Evolutionary conservation across 37 sponge, comb jelly and placozoan genomes (phyloP), one percentile per base, ranked within the genome.

Genomic region (Ephydatia muelleri): DNA sequence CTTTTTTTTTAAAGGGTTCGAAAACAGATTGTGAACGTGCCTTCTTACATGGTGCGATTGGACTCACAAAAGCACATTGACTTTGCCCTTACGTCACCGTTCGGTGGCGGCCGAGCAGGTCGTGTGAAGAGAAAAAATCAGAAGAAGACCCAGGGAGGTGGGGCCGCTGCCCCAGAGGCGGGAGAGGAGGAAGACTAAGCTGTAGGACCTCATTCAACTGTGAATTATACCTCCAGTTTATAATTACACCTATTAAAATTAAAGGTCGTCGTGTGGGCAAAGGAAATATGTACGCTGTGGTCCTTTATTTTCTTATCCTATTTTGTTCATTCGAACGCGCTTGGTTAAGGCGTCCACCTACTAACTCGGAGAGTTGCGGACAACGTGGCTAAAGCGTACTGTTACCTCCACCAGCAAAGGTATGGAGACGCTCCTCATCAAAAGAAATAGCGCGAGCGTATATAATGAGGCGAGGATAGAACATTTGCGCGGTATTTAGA

Each of bases 11-110:
- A 31, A 39, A 93, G 99, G 77, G 99, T 99, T 38, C 87, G 99
- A 2, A 99, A 97, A 70, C 99, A 99, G 72, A 88, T 99, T 78
- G 99, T 99, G 35, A 97, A 97, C 76, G 94, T 99, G 23, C 99
- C 99, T 8, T 95, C 96, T 21, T 99, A 95, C 73, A 85, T 99
- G 74, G 99, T 99, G 32, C 95, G 99, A 26, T 74, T 99, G 85
- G 99, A 99, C 79, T 95, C 97, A 3, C 99, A 99, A 84, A 97
- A 99, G 84, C 99, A 99, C 92, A 99, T 99, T 67, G 99, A 99
- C 74, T 95, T 97, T 86, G 88, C 99, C 26, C 82, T 99, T 34
- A 99, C 90, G 32, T 95, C 96, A 65, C 97, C 99, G 8, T 93
- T 94, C 81, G 99, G 99, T 33, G 96, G 97, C 12, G 96, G 96